Conservation (phyloP, 2,797 vertebrate species). For the Ptychadena robeensis region DNA sequence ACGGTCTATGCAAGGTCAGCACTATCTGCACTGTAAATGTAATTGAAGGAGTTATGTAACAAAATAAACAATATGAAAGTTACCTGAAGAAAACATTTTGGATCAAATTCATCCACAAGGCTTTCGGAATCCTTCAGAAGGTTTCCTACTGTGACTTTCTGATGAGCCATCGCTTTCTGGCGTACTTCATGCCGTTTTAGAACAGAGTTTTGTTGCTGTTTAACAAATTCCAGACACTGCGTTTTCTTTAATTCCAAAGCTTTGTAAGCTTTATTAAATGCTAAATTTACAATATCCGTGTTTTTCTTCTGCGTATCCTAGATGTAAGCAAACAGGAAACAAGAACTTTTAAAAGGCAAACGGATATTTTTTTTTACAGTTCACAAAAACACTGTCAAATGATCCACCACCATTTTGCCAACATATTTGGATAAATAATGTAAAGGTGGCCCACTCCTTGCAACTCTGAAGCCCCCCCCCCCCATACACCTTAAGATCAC, state of each 20-base stretch:
- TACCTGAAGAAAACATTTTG: constrained; percentile 72
- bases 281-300: constrained; percentile 51
- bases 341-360: neutral
- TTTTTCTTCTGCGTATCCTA: neutral
- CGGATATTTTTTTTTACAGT: no score
- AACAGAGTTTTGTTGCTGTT: constrained; percentile 66
- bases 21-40: neutral
- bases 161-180: constrained; percentile 69
- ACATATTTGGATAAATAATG: no score
- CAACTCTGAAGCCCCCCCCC: no score
- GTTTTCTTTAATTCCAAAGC: constrained; percentile 68
- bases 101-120: constrained; percentile 71
- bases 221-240: constrained; percentile 68
- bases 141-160: constrained; percentile 68
- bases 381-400: no score
- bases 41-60: neutral
- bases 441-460: no score
- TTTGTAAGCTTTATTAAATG: constrained; percentile 68
- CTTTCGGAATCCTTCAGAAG: constrained; percentile 72
- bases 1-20: no score
- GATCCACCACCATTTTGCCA: no score
- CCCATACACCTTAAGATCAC: no score
- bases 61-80: neutral
- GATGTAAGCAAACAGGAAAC: neutral
- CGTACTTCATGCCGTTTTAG: constrained; percentile 68